Base-by-base conservation (phyloP, 2,888 invertebrate species). In the Agonum fuliginosum region DNA sequence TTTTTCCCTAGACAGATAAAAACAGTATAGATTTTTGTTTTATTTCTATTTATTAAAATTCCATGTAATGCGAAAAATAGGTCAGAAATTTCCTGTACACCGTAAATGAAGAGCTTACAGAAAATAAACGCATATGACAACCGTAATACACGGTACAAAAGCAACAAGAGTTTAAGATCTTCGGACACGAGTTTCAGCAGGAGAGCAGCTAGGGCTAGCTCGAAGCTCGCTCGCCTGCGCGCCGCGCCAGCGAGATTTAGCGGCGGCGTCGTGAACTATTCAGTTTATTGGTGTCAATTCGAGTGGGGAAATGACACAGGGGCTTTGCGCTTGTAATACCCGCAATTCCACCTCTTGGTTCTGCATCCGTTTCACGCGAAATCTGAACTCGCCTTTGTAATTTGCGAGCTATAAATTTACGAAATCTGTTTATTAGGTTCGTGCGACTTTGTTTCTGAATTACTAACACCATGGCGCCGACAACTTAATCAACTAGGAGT, bases 81-180 rank as follows among this genome's bases (percentile, higher is more conserved):
- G 75, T 75, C 75, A 75, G 43, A 62, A 19, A 73, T 67, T 34
- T 62, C 43, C 67, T 51, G 51, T 75, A 34, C 75, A 46, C 75
- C 51, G 34, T 67, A 75, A 75, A 75, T 75, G 75, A 75, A 75
- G 75, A 67, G 67, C 75, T 67, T 75, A 65, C 48, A 67, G 67
- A 67, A 75, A 75, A 75, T 75, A 75, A 75, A 75, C 65, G 67
- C 67, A 67, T 37, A 51, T 37, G 67, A 48, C 46, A 48, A 46
- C 48, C 48, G 62, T 27, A 73, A 62, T 58, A 22, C 43, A 58
- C 19, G 22, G 41, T 65, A 24, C 48, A 75, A 75, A 75, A 75
- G 48, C 51, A 75, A 75, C 30, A 67, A 75, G 41, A 75, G 14
- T 48, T 75, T 75, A 73, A 75, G 67, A 75, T 70, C 46, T 46